A percentile compares a stretch with the other conserved stretches of the same genome.
Conservation (phyloP, 2,113 vertebrate genomes). For the Sturnira hondurensis region DNA sequence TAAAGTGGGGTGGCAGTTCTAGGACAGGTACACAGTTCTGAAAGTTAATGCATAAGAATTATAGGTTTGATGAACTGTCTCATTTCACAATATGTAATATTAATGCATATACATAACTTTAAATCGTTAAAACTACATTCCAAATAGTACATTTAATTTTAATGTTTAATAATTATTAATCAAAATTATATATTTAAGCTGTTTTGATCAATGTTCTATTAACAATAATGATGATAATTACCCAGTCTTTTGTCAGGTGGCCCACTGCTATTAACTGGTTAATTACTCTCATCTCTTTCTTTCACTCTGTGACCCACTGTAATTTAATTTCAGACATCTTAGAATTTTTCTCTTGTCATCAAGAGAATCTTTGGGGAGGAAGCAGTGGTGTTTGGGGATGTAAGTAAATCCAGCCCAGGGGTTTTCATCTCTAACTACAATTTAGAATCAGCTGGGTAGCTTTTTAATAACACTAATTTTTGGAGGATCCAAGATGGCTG, state of each 20-base stretch:
- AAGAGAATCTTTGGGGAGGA: not conserved
- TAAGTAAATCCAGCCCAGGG: not conserved
- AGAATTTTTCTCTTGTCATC: not conserved
- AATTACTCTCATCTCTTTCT: not conserved
- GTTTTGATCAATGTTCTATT: too few species aligned
- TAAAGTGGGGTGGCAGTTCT: not conserved
- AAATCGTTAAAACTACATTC: too few species aligned
- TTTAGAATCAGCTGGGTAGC: not conserved
- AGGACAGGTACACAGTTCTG: not conserved
- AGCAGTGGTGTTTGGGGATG: not conserved
- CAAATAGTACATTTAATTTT: too few species aligned
- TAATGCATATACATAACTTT: too few species aligned
- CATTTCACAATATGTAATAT: too few species aligned
- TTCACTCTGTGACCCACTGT: not conserved
- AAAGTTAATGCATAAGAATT: not conserved
- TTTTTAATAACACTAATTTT: not conserved
- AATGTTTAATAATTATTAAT: too few species aligned
- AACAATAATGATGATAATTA: too few species aligned
- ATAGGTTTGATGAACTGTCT: too few species aligned
- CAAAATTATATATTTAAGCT: too few species aligned
- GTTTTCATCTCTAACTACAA: not conserved
- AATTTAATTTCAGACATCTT: not conserved
- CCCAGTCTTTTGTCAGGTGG: not conserved
- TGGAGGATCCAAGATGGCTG: not conserved
- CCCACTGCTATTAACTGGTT: not conserved